Percentiles rank a stretch among this genome's conserved stretches.
These are phyloP conservation scores for Anagrus nilaparvatae DNA, from an alignment of 1,140 invertebrate genomes.

Conservation along the genomic window DNA sequence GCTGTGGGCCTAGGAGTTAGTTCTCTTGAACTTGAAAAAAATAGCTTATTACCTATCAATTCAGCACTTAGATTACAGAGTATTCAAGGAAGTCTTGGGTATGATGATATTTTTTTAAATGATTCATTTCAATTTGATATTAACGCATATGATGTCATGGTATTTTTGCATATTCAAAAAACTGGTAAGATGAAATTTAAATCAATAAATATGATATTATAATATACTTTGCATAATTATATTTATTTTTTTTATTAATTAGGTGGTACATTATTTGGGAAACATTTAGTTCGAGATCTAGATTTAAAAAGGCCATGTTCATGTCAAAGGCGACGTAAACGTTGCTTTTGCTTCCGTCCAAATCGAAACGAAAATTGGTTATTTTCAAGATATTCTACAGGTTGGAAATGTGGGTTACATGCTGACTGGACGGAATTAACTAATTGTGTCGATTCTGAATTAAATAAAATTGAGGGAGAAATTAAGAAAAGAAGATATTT, in stretches of 20 bases:
- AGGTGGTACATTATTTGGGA: slow-evolving; percentile 88
- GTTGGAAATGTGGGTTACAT: slow-evolving; percentile 97
- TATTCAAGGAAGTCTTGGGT: slow-evolving; percentile 44
- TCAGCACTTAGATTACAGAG: slow-evolving; percentile 38
- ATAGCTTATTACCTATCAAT: slow-evolving; percentile 30
- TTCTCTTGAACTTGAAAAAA: slow-evolving; percentile 30
- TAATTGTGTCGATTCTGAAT: slow-evolving; percentile 74
- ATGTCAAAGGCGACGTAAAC: slow-evolving; percentile 74
- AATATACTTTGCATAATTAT: neutral
- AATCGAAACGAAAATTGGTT: slow-evolving; percentile 90
- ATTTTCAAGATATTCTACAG: slow-evolving; percentile 96
- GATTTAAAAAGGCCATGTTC: slow-evolving; percentile 79
- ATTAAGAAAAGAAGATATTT: slow-evolving; percentile 78
- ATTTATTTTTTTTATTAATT: neutral
- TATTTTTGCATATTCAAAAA: slow-evolving; percentile 98
- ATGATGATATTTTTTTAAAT: slow-evolving; percentile 68
- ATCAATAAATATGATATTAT: too few relatives aligned
- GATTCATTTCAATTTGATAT: slow-evolving; percentile 83
- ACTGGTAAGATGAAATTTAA: slow-evolving; percentile 49
- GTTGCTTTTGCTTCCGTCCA: slow-evolving; percentile 87
- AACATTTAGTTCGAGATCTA: slow-evolving; percentile 87
- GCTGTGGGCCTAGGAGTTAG: slow-evolving; percentile 19
- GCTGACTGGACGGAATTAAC: slow-evolving; percentile 97
- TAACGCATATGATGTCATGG: slow-evolving; percentile 89
- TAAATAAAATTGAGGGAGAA: slow-evolving; percentile 77